Evolutionary conservation across 1,140 invertebrate species (phyloP).

Genomic region (Aricia agestis): DNA sequence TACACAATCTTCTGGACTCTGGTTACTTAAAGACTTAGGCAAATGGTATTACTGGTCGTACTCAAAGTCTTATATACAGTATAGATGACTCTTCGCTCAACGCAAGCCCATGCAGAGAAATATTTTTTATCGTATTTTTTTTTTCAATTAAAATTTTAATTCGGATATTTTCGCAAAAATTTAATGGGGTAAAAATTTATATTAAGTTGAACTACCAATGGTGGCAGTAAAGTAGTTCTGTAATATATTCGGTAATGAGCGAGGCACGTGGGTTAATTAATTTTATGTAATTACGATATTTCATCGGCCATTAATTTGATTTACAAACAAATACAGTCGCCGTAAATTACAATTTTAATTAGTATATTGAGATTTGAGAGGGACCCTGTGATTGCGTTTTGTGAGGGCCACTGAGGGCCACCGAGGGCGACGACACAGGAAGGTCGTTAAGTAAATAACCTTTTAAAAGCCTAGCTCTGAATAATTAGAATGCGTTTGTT

Average conservation of each 20-base stretch:
- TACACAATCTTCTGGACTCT: too few relatives aligned
- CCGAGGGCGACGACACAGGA: background rate
- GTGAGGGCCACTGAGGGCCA: background rate
- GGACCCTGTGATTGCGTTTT: background rate
- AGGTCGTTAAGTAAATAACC: background rate
- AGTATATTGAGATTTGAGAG: background rate
- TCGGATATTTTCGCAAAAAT: too few relatives aligned
- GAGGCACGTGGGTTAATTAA: background rate
- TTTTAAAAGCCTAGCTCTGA: background rate
- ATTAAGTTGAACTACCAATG: background rate
- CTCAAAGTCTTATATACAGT: too few relatives aligned
- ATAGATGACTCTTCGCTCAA: too few relatives aligned
- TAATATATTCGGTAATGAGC: background rate
- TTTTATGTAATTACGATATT: background rate
- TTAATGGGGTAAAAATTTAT: background rate
- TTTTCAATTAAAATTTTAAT: too few relatives aligned
- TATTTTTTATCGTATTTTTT: too few relatives aligned
- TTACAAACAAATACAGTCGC: background rate
- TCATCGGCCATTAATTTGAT: background rate
- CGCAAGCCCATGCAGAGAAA: too few relatives aligned
- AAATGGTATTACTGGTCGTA: too few relatives aligned
- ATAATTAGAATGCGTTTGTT: too few relatives aligned
- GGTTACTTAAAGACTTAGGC: too few relatives aligned
- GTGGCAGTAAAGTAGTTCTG: background rate
- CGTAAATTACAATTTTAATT: conserved; percentile 1